Evolutionary conservation across 37 sponge, comb jelly and placozoan species (phyloP), one percentile per base, ranked within the genome.

Genomic region (Oscarella lobularis): DNA sequence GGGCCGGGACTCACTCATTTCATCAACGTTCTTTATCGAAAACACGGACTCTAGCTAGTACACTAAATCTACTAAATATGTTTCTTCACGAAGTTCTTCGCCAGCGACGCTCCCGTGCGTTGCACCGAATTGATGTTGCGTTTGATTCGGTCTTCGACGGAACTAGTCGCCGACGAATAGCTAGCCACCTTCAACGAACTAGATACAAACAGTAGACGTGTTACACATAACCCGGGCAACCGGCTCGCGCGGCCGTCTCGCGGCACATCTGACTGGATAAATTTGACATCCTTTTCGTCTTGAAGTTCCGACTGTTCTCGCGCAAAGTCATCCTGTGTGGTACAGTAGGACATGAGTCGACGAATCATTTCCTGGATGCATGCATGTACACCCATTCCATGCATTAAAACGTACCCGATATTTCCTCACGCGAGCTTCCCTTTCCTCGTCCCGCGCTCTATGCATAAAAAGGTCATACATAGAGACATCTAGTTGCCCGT

Each of bases 61-160:
- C n/a, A n/a, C n/a, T n/a, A n/a, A n/a, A n/a, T n/a, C n/a, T n/a
- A n/a, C n/a, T n/a, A n/a, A n/a, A 39, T 3, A 36, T 78, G 75
- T 78, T 81, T 77, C 1, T 60, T 29, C 66, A 86, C 40, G 36
- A 89, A 89, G 73, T 82, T 76, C 30, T 77, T 37, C 48, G 81
- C 76, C n/a, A 85, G 65, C 0, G 79, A 66, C n/a, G 86, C 80
- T 33, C 74, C n/a, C 66, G 92, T 91, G 66, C 92, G 75, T 37
- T 91, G 92, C 1, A 91, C 80, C 0, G 89, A 80, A 6, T 41
- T 33, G 38, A 83, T 87, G 77, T 85, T 84, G 38, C 92, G 72
- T 60, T 87, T 87, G 35, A 91, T 88, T 3, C 92, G 41, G 41
- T 90, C 91, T 20, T 74, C 82, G 9, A 90, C 65, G 1, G 85